Conservation (phyloP, 2,888 invertebrate genomes). For the Elmis aenea region DNA sequence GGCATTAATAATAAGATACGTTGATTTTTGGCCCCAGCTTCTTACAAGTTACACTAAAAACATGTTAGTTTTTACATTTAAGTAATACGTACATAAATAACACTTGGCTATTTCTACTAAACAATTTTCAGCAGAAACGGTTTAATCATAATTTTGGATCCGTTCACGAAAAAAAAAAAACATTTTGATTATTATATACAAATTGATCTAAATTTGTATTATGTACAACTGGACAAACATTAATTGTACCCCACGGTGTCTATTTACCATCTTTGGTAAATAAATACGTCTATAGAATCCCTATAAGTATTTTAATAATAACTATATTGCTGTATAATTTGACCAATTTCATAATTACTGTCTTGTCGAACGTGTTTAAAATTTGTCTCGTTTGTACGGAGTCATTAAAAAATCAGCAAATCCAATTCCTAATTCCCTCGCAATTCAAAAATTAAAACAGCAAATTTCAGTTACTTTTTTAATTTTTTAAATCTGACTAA, state of each 20-base stretch:
- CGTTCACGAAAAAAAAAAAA: slow-evolving; percentile 23
- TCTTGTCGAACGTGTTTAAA: too few species aligned
- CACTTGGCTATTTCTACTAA: slow-evolving; percentile 19
- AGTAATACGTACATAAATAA: slow-evolving; percentile 22
- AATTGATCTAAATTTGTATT: slow-evolving; percentile 32
- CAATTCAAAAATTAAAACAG: too few species aligned
- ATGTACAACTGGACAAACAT: slow-evolving; percentile 22
- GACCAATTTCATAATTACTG: too few species aligned
- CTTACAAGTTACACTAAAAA: slow-evolving; percentile 25
- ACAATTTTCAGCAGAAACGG: slow-evolving; percentile 15
- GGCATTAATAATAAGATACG: slow-evolving; percentile 43
- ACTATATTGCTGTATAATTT: slow-evolving; percentile 15
- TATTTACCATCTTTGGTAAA: slow-evolving; percentile 26
- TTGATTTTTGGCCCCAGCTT: slow-evolving; percentile 44
- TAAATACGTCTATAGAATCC: too few species aligned
- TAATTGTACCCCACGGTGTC: slow-evolving; percentile 25
- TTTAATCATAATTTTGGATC: slow-evolving; percentile 12
- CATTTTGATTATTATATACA: slow-evolving; percentile 35
- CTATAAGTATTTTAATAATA: too few species aligned
- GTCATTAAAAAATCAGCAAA: too few species aligned
- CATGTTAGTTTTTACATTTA: slow-evolving; percentile 21
- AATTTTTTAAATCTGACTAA: too few species aligned
- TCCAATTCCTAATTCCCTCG: too few species aligned
- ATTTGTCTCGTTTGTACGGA: too few species aligned
- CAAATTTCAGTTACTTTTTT: too few species aligned